Evolutionary conservation across 2,888 invertebrate genomes (phyloP), one percentile per base, ranked within the genome.

Genomic region (Thecophora atra): DNA sequence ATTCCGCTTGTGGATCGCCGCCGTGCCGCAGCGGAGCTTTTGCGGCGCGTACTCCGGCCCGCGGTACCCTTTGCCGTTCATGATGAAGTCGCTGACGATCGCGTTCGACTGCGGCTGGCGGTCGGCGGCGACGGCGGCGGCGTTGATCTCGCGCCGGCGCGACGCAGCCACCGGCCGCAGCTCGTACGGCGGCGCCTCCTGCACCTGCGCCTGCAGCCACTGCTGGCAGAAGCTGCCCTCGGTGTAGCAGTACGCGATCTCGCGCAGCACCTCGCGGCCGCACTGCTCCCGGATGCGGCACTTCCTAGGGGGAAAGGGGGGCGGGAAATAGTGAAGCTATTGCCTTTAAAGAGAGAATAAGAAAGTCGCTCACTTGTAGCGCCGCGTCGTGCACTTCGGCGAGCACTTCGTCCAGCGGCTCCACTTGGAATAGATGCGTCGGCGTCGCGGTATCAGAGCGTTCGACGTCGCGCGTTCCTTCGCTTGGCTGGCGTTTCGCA

Each of bases 191-290:
- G 84, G 81, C 0, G 81, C 76, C 70, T 84, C 85, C 62, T 85
- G 83, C 1, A 85, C 82, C 73, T 87, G 86, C 0, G 85, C 82
- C 73, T 85, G 83, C 15, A 91, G 88, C 90, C 92, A 93, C 72
- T 89, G 89, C 82, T 95, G 93, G 83, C 97, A 97, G 80, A 91
- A 91, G 70, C 93, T 93, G 68, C 93, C 93, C 77, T 94, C 92
- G 54, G 92, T 89, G 83, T 94, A 95, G 83, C 97, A 97, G 81
- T 93, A 94, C 3, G 95, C 94, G 7, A 93, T 93, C 86, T 97
- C 95, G 74, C 91, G 90, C 69, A 96, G 90, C 52, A 93, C 90
- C 82, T 92, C 92, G 60, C 90, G 91, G 1, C 92, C 92, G 80
- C 97, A 97, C 77, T 93, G 88, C 13, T 91, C 89, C 1, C 90